A percentile compares a stretch with the other conserved stretches of the same genome.
These are phyloP conservation scores for Dexiosoma caninum DNA, from an alignment of 2,888 invertebrate genomes.

Conservation along the genomic window DNA sequence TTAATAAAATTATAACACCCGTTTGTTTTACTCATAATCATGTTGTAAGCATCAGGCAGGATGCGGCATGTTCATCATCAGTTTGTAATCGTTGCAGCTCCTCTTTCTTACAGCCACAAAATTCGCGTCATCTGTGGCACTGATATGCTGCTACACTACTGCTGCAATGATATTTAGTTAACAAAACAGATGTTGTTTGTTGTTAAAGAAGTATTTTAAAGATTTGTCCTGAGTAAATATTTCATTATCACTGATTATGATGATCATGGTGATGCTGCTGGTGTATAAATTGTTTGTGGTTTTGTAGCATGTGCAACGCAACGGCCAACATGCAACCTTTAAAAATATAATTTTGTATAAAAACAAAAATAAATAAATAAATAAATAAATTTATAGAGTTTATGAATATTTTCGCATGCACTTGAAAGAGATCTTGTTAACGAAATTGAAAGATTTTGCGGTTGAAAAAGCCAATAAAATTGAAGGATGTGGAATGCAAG, in stretches of 20 bases:
- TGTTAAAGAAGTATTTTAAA: not conserved
- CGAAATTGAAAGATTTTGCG: constrained; percentile 43
- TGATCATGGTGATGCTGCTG: not conserved
- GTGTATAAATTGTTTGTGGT: constrained; percentile 13
- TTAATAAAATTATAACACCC: constrained; percentile 30
- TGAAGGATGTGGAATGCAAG: constrained; percentile 12
- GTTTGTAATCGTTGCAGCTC: constrained; percentile 20
- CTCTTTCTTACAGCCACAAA: not conserved
- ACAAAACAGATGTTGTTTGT: constrained; percentile 43
- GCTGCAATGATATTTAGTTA: not conserved
- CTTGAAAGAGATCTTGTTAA: constrained; percentile 39
- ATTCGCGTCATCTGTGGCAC: constrained; percentile 57
- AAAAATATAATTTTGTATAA: not conserved
- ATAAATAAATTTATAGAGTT: not conserved
- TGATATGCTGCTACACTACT: not conserved
- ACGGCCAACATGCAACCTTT: constrained; percentile 21
- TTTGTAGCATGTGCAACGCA: constrained; percentile 15
- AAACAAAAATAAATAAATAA: not conserved
- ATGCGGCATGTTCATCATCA: constrained; percentile 51
- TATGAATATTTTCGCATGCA: constrained; percentile 12
- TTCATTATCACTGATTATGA: constrained; percentile 45
- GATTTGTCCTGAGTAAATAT: constrained; percentile 46
- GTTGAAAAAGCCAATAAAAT: constrained; percentile 30
- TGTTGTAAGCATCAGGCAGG: constrained; percentile 30
- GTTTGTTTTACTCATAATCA: not conserved